Evolutionary conservation across 2,113 vertebrate species (phyloP).

Genomic region (Coptodon rendalli): DNA sequence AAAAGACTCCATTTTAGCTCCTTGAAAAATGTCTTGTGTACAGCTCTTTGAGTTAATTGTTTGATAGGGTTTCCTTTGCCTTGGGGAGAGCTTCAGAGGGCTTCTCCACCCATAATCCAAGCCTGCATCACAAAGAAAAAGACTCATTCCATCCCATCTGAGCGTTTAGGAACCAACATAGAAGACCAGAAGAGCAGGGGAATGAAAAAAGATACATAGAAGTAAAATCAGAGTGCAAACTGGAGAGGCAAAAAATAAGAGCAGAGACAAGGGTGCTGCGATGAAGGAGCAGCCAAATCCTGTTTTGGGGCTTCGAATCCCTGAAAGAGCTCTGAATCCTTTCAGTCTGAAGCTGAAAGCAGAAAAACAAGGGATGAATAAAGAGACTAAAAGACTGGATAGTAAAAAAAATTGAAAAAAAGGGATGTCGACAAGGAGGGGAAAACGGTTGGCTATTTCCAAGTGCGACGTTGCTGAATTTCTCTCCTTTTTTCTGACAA

Average conservation of each 20-base stretch:
- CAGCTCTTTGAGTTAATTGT: constrained; percentile 24
- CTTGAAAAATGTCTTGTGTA: constrained; percentile 12
- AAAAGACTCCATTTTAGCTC: constrained; percentile 48
- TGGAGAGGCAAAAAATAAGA: constrained; percentile 12
- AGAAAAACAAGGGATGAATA: constrained; percentile 20
- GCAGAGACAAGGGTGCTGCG: neutral
- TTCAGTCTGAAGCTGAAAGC: constrained; percentile 21
- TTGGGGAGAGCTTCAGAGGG: constrained; percentile 37
- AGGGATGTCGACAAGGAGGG: neutral
- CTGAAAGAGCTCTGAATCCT: constrained; percentile 17
- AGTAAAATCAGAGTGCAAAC: constrained; percentile 8
- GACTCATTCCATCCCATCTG: constrained; percentile 24
- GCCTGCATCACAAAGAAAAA: neutral
- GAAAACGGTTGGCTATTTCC: constrained; percentile 41
- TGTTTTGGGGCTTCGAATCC: constrained; percentile 40
- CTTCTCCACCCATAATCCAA: constrained; percentile 48
- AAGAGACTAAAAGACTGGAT: neutral
- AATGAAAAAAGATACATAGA: neutral
- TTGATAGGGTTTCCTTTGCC: constrained; percentile 6
- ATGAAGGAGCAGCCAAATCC: constrained; percentile 40
- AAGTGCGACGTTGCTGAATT: constrained; percentile 7
- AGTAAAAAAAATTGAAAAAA: neutral
- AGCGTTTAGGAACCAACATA: constrained; percentile 10
- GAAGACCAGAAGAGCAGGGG: neutral
- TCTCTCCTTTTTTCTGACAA: constrained; percentile 13